Conservation (phyloP, 2,888 invertebrate species). For the Exephanes ischioxanthus region DNA sequence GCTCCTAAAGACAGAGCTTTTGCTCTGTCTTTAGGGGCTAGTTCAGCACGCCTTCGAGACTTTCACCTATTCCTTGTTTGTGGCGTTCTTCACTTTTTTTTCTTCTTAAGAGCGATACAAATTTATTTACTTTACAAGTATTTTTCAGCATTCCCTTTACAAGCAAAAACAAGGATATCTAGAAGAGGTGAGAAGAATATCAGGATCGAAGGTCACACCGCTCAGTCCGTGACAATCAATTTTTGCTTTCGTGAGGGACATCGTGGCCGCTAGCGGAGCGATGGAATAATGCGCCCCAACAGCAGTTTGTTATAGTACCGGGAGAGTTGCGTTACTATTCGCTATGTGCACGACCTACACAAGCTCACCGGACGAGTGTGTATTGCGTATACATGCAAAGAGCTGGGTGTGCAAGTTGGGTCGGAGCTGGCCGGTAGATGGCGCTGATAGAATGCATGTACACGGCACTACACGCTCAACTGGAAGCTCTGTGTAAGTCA, state of each 20-base stretch:
- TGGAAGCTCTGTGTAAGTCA: too few species aligned
- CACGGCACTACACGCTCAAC: too few species aligned
- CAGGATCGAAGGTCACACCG: slow-evolving; percentile 26
- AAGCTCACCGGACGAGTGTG: too few species aligned
- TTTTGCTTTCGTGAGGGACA: slow-evolving; percentile 47
- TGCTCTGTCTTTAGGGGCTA: too few species aligned
- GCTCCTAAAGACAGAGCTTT: slow-evolving; percentile 14
- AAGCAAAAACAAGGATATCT: slow-evolving; percentile 16
- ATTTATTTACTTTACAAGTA: slow-evolving; percentile 48
- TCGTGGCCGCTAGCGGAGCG: slow-evolving; percentile 31
- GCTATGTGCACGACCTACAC: too few species aligned
- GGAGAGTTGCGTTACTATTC: slow-evolving; percentile 14
- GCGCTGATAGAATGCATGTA: too few species aligned
- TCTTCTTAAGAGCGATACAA: slow-evolving; percentile 44
- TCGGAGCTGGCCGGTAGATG: too few species aligned
- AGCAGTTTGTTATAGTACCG: slow-evolving; percentile 35
- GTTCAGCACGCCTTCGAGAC: slow-evolving; percentile 2
- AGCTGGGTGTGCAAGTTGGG: too few species aligned
- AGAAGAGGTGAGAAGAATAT: slow-evolving; percentile 19
- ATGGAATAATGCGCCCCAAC: slow-evolving; percentile 50
- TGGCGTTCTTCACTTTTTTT: slow-evolving; percentile 60
- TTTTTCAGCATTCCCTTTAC: neutral
- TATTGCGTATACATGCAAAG: too few species aligned
- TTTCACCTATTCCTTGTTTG: slow-evolving; percentile 13
- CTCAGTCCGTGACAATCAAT: slow-evolving; percentile 59